Percentiles rank a stretch among this genome's conserved stretches.
These are phyloP conservation scores for Deilephila porcellus DNA, from an alignment of 2,888 invertebrate species.

Conservation along the genomic window DNA sequence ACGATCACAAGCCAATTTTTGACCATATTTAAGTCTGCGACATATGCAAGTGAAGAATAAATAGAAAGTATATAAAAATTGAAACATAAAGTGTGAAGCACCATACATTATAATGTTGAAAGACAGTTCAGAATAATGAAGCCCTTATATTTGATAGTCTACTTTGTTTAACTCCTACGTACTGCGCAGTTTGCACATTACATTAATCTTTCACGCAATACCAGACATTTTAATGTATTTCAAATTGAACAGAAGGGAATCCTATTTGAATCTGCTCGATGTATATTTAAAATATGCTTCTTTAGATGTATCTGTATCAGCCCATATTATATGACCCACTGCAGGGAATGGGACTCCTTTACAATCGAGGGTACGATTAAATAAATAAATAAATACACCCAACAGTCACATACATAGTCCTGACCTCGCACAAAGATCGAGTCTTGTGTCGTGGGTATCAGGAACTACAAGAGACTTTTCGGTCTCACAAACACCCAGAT, in stretches of 20 bases:
- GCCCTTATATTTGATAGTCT: not conserved
- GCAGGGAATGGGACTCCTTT: no score
- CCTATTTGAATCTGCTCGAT: not conserved
- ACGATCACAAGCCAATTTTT: no score
- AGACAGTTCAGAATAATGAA: not conserved
- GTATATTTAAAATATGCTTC: not conserved
- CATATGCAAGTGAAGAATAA: not conserved
- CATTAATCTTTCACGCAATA: slow-evolving; percentile 14
- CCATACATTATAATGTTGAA: not conserved
- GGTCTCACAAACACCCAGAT: no score
- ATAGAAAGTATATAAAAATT: not conserved
- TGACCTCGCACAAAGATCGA: no score
- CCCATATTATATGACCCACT: no score
- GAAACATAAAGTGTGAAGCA: not conserved
- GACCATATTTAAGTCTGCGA: no score
- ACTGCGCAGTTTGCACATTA: not conserved
- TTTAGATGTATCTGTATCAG: no score
- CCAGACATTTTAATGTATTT: not conserved
- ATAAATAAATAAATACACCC: no score
- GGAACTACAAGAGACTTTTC: no score
- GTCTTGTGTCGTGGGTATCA: no score
- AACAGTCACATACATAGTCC: no score
- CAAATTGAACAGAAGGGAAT: not conserved
- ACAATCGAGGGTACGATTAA: no score
- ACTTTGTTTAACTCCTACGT: not conserved